Percentiles rank a stretch among this genome's conserved stretches.
phyloP scores from a whole-genome alignment of 2,113 vertebrate genomes.

The Paramisgurnus dabryanus region DNA sequence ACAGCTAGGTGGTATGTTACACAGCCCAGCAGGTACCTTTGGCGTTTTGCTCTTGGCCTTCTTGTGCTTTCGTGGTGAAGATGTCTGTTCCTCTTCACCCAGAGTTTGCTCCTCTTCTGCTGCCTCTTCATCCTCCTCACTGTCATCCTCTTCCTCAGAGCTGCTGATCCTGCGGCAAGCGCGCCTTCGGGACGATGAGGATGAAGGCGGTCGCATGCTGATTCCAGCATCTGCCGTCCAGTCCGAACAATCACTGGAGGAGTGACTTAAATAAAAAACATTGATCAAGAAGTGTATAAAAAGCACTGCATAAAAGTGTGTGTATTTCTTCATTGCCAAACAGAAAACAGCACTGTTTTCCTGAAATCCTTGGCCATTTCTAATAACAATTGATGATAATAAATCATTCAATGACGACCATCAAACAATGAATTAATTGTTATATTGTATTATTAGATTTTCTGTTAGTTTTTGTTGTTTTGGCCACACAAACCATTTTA shows the following conservation, averaged over 20 bases:
- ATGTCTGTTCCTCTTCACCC: conserved; percentile 67
- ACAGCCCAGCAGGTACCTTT: conserved; percentile 59
- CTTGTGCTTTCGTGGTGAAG: conserved; percentile 68
- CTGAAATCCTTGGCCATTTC: too few species aligned
- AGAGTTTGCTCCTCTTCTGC: conserved; percentile 72
- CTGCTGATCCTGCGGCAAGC: conserved; percentile 77
- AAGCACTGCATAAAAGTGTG: background rate
- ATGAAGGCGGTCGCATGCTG: conserved; percentile 84
- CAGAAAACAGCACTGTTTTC: too few species aligned
- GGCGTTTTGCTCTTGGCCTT: conserved; percentile 69
- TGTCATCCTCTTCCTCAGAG: conserved; percentile 86
- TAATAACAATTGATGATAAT: too few species aligned
- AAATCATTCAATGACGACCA: too few species aligned
- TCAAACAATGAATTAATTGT: too few species aligned
- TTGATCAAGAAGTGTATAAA: background rate
- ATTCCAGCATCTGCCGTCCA: conserved; percentile 94
- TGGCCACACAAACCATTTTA: too few species aligned
- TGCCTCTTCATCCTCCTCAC: conserved; percentile 64
- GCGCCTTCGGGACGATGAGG: conserved; percentile 79
- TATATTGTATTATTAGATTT: too few species aligned
- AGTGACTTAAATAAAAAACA: conserved; percentile 73
- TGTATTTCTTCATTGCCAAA: too few species aligned
- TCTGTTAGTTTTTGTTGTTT: too few species aligned
- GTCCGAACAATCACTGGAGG: conserved; percentile 91
- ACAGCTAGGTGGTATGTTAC: background rate